Base-by-base conservation (phyloP, 1,140 invertebrate species). In the Hyles vespertilio region DNA sequence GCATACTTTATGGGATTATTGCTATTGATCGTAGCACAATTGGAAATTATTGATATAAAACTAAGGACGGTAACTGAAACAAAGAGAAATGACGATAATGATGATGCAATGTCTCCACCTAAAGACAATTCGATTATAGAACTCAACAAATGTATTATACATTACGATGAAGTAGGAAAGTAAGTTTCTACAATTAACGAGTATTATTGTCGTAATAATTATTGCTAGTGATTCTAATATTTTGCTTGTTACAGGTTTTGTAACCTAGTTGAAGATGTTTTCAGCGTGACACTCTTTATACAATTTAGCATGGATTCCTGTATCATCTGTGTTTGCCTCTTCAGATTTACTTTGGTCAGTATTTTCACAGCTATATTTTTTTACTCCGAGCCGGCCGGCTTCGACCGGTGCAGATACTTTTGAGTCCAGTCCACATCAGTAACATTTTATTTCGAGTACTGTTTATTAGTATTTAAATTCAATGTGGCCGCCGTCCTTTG, bases 311-410 rank as follows among this genome's bases (percentile, higher is more conserved):
- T 79, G 50, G 69, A 77, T 3, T 81, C 81, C 10, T 74, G 67
- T 50, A 75, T 83, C 12, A 78, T 83, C 59, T 87, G 84, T 48
- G 70, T 80, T 45, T 77, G 72, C 46, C 56, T 86, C 9, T 81
- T 83, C 58, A 69, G 80, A 58, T 81, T 84, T 52, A 83, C 80
- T n/a, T 59, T 80, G 73, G 81, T 84, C 67, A 74, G 49, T 51
- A 11, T 47, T 40, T 12, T 40, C 22, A 22, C 22, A 22, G 22
- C 22, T 22, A 22, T 22, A 22, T 22, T 22, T 22, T 22, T 22
- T 22, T 1, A 22, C 22, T 22, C 22, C 22, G 2, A 22, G 22
- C 22, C 22, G 22, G 22, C 22, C 22, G 22, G 22, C 22, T 22
- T 22, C 22, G 22, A 22, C 22, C 22, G 22, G 22, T 22, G 22